phyloP scores from a whole-genome alignment of 2,113 vertebrate species.

The Melanotaenia duboulayi region DNA sequence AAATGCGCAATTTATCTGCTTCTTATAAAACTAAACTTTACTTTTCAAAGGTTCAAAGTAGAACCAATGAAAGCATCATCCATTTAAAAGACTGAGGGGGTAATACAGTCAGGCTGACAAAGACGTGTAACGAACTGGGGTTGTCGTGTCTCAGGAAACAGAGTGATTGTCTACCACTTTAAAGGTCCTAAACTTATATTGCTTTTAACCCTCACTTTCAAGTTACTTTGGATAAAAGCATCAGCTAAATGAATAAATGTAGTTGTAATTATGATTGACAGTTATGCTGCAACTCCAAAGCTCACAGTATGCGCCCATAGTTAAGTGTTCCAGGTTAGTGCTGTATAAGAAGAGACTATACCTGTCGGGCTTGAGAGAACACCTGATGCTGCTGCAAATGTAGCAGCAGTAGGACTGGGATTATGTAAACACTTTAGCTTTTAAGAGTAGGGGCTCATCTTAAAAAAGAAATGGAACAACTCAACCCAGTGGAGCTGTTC shows the following conservation, averaged over 20 bases:
- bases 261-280: not conserved
- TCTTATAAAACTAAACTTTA: too few relatives aligned
- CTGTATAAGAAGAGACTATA: slow-evolving; percentile 1
- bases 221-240: not conserved
- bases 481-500: slow-evolving; percentile 37
- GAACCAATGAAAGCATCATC: not conserved
- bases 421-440: slow-evolving; percentile 25
- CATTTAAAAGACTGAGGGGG: not conserved
- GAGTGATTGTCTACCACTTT: too few relatives aligned
- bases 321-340: not conserved
- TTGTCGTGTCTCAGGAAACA: too few relatives aligned
- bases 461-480: slow-evolving; percentile 33
- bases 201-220: not conserved
- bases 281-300: slow-evolving; percentile 2
- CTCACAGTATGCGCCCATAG: not conserved
- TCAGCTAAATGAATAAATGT: not conserved
- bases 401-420: not conserved
- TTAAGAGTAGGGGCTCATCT: slow-evolving; percentile 28
- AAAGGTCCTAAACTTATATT: not conserved
- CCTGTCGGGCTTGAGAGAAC: slow-evolving; percentile 11
- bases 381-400: slow-evolving; percentile 30
- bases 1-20: too few relatives aligned
- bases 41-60: slow-evolving; percentile 10
- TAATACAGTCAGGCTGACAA: slow-evolving; percentile 10
- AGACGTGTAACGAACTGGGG: slow-evolving; percentile 6